Base-by-base conservation (phyloP, 2,797 vertebrate genomes). In the Gambelia wislizenii region DNA sequence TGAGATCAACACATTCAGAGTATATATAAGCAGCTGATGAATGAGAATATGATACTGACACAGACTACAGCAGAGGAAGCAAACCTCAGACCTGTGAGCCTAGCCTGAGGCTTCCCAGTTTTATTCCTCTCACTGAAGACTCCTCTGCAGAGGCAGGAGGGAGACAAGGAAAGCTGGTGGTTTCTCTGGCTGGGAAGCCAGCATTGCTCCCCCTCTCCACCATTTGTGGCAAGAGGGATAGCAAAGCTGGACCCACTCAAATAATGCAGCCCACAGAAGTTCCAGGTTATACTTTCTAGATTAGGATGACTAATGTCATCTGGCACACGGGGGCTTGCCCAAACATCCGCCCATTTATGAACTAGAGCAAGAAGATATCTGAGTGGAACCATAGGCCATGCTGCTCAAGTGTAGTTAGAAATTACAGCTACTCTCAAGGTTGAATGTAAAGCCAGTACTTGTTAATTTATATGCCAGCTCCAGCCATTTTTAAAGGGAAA, bases 331-430 rank as follows among this genome's bases (percentile, higher is more conserved):
- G 59, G 54, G 27, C 30, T 67, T 67, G 64, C 64, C 13, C 64
- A 33, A 33, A 67, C 33, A 67, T 30, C 10, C 64, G 10, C 64
- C 64, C 13, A 9, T 22, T 67, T 33, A 67, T 76, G 25, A 44
- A 76, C 22, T 33, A 76, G 16, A 42, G 27, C 69, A 74, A 56
- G 49, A 20, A 74, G 36, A 3, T 8, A 39, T 39, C 8, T 39
- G 22, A 52, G 18, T 36, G 3, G 4, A n/a, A 49, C 33, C 7
- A 36, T 39, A 22, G 27, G 36, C 49, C 49, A 91, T 67, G 67
- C 90, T 90, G 84, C 72, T 85, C 90, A 88, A 92, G 64, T 56
- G 82, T 94, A 91, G 83, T 70, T 89, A 93, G 87, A 95, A 92
- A 94, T 79, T 92, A 90, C 94, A 96, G 95, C 3, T 69, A 44